These are phyloP conservation scores for Gymnopithys bicolor DNA, from an alignment of 2,797 vertebrate genomes.

Conservation along the genomic window DNA sequence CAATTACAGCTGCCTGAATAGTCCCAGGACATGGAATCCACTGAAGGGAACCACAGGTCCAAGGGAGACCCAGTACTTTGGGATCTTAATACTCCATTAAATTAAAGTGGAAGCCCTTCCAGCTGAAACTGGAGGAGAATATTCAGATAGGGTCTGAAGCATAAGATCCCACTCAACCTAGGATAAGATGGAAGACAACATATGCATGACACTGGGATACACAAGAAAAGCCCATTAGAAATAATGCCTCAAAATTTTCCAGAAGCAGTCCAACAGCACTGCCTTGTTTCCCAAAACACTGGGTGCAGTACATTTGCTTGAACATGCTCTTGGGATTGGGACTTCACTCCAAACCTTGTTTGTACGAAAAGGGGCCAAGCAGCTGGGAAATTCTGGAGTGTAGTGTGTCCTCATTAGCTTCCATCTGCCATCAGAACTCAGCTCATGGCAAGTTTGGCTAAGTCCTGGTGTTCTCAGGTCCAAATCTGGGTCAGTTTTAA, in stretches of 20 bases:
- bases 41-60: conserved; percentile 56
- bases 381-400: conserved; percentile 85
- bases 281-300: conserved; percentile 74
- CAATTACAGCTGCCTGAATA: conserved; percentile 80
- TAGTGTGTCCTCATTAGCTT: conserved; percentile 84
- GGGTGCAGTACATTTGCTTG: conserved; percentile 78
- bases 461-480: conserved; percentile 82
- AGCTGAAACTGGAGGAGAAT: background rate
- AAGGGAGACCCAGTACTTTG: conserved; percentile 25
- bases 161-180: background rate
- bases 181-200: background rate
- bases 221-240: conserved; percentile 50
- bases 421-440: conserved; percentile 85
- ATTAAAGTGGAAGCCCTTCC: conserved; percentile 6
- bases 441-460: conserved; percentile 85
- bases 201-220: background rate
- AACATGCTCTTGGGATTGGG: conserved; percentile 80
- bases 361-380: conserved; percentile 83
- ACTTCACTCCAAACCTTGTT: conserved; percentile 84
- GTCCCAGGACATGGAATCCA: conserved; percentile 74
- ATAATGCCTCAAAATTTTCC: conserved; percentile 55
- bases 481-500: conserved; percentile 87
- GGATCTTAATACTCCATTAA: conserved; percentile 2
- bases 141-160: background rate
- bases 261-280: conserved; percentile 60